phyloP scores from a whole-genome alignment of 2,113 vertebrate genomes.

The Calonectris borealis region DNA sequence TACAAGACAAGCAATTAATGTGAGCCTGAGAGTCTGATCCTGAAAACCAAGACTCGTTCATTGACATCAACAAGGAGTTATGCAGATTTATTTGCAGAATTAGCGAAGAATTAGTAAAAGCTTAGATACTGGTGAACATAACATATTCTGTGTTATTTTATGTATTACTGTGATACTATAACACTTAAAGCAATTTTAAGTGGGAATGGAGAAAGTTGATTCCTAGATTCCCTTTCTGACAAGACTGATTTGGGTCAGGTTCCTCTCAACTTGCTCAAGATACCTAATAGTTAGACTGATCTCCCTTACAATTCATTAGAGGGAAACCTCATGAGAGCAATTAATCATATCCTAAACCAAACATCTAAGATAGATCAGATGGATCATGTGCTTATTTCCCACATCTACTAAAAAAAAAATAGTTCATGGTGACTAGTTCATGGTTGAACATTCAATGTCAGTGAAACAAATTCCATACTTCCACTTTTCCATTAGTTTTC shows the following conservation, averaged over 20 bases:
- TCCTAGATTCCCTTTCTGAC: neutral
- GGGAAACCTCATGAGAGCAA: neutral
- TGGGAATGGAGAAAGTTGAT: neutral
- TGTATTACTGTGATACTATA: neutral
- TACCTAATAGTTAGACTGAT: neutral
- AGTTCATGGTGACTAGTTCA: neutral
- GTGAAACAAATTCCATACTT: neutral
- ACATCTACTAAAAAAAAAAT: neutral
- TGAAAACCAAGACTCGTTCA: neutral
- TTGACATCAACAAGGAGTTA: neutral
- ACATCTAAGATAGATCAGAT: neutral
- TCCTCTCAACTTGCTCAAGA: neutral
- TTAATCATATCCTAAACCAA: neutral
- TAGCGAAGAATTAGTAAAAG: neutral
- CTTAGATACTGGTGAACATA: neutral
- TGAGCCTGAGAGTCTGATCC: neutral
- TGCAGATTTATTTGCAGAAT: neutral
- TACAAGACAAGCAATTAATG: neutral
- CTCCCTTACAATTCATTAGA: neutral
- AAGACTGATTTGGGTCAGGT: neutral
- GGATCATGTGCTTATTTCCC: neutral
- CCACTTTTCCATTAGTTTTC: neutral
- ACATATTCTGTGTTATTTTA: neutral
- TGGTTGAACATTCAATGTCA: neutral
- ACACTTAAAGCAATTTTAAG: neutral